Evolutionary conservation across 2,888 invertebrate genomes (phyloP).

Genomic region (Apamea sordens): DNA sequence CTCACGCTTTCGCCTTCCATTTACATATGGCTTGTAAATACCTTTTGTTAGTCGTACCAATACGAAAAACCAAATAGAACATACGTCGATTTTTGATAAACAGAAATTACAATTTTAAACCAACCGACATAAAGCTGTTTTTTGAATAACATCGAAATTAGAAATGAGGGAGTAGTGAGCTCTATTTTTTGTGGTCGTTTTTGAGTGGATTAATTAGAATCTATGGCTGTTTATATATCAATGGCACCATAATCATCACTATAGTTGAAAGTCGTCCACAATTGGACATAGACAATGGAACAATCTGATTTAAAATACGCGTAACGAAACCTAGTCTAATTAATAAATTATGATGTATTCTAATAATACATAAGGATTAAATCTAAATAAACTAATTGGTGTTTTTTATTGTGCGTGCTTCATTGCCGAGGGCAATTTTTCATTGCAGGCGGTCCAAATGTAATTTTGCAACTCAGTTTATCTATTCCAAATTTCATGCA

Average conservation of each 20-base stretch:
- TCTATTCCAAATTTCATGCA: neutral
- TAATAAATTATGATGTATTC: constrained; percentile 16
- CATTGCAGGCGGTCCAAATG: constrained; percentile 19
- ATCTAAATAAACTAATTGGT: constrained; percentile 27
- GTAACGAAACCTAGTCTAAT: constrained; percentile 26
- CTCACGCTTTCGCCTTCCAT: neutral
- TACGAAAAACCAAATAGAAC: constrained; percentile 1
- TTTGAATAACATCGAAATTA: neutral
- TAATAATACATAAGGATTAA: constrained; percentile 29
- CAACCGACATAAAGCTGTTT: neutral
- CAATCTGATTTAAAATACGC: constrained; percentile 47
- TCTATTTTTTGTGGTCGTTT: neutral
- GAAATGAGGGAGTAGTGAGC: neutral
- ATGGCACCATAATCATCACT: neutral
- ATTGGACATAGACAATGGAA: neutral
- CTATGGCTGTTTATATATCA: neutral
- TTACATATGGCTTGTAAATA: neutral
- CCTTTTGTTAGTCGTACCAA: neutral
- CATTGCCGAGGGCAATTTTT: neutral
- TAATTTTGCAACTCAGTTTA: neutral
- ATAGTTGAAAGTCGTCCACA: neutral
- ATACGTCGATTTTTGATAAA: neutral
- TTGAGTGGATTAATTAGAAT: neutral
- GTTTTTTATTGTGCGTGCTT: neutral
- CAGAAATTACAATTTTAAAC: neutral